Evolutionary conservation across 2,888 invertebrate species (phyloP), one percentile per base, ranked within the genome.

Genomic region (Volucella zonaria): DNA sequence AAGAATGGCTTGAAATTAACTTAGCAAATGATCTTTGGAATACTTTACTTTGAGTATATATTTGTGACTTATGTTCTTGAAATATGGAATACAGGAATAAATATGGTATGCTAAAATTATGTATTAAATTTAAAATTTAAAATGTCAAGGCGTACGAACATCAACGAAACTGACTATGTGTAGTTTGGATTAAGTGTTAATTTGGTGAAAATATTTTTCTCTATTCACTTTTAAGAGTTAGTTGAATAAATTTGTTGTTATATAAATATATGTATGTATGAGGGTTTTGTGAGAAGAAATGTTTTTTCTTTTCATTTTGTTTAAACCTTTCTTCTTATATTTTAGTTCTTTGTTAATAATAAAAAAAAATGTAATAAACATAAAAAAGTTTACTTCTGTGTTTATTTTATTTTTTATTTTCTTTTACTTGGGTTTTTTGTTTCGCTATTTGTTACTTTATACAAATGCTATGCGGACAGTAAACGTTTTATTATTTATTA

Each of bases 261-360:
- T 31, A 31, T 31, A 31, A 31, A 31, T 31, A 6, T 31, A 31
- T 3, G 18, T 23, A 31, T 31, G 31, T 31, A 31, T 31, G 31
- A 6, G 31, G 18, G 0, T 58, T 58, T 58, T 40, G 49, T 67
- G 64, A 78, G 62, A 62, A 70, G 47, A 70, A 52, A 59, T 66
- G 49, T 58, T 66, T 66, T 23, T 66, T 58, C 43, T 59, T 54
- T 61, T 8, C 51, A 31, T 14, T 49, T 31, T 58, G 40, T n/a
- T 66, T 58, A 6, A 31, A 15, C 23, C 51, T 12, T 12, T 40
- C 52, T 58, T 47, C 18, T 66, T 43, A 62, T 49, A 23, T 42
- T 43, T 8, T 49, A 42, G 51, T 23, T 3, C 47, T 75, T 23
- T 40, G 14, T 58, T 12, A 59, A 38, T 15, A 15, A 31, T 45